Base-by-base conservation (phyloP, 2,888 invertebrate genomes). In the Lampropteryx suffumata region DNA sequence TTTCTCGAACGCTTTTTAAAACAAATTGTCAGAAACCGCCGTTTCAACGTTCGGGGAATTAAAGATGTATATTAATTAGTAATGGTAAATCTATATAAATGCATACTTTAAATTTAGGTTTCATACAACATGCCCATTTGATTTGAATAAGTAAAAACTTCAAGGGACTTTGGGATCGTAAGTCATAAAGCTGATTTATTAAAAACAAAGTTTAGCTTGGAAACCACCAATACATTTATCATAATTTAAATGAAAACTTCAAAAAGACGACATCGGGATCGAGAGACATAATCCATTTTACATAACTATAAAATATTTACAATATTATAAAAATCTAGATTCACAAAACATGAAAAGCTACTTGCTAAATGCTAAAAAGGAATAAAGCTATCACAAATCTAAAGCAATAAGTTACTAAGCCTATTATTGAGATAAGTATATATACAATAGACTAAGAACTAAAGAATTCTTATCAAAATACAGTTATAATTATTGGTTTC, bases 381-480 rank as follows among this genome's bases (percentile, higher is more conserved):
- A 73, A 73, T 79, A 79, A 78, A 81, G 76, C 84, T 84, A 85
- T 84, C 82, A 88, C 83, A 79, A 49, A 79, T 82, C 84, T 84
- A 87, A 74, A 76, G 71, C 65, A 86, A 87, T 87, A 85, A 88
- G 71, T 88, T 83, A 86, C 71, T 82, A 79, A 65, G 54, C 56
- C 71, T 74, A 55, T 53, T 65, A 64, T 14, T 8, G 58, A 2
- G 11, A 47, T 48, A 41, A 59, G 50, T 63, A 61, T 80, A 77
- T 79, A 61, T 79, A 80, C 79, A 80, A 54, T 40, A 50, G 33
- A 49, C 30, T 21, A 46, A 39, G 13, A 48, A 37, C 41, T 61
- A 58, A 52, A 26, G 45, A 49, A 59, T 44, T 55, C 54, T 41
- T 59, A 63, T 50, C 39, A 62, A 41, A 37, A 65, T 63, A 66